phyloP scores from a whole-genome alignment of 1,140 invertebrate species.

The Drosophila leontia region DNA sequence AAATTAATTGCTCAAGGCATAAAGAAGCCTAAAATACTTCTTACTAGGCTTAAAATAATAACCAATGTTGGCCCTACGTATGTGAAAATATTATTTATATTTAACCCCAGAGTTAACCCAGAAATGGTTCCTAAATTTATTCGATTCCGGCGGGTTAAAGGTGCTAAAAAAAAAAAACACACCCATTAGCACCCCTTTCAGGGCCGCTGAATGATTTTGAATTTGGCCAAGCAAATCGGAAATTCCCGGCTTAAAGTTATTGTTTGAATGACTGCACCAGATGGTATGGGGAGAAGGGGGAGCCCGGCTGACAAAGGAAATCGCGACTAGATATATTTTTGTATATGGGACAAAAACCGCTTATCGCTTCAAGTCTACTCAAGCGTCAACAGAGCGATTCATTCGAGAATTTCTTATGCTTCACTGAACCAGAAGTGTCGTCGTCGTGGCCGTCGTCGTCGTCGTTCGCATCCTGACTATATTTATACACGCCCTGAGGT shows the following conservation, averaged over 20 bases:
- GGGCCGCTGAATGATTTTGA: slow-evolving; percentile 1
- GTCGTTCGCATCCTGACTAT: slow-evolving; percentile 52
- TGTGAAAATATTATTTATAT: too few relatives aligned
- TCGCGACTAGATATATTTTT: slow-evolving; percentile 75
- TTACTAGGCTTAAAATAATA: too few relatives aligned
- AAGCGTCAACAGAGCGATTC: slow-evolving; percentile 82
- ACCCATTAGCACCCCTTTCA: neutral
- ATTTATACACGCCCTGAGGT: slow-evolving; percentile 34
- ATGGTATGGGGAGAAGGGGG: neutral
- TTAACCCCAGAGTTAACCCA: neutral
- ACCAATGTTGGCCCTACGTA: too few relatives aligned
- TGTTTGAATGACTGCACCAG: slow-evolving; percentile 23
- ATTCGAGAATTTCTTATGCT: slow-evolving; percentile 84
- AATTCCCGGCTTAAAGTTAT: slow-evolving; percentile 39
- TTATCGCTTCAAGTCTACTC: slow-evolving; percentile 83
- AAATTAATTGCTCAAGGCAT: neutral
- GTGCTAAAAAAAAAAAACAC: too few relatives aligned
- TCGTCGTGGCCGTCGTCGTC: slow-evolving; percentile 47
- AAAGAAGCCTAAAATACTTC: too few relatives aligned
- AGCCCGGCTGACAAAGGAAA: slow-evolving; percentile 28
- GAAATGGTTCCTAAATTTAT: neutral
- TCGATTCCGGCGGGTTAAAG: neutral
- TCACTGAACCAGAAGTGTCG: slow-evolving; percentile 82
- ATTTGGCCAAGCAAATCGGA: slow-evolving; percentile 19
- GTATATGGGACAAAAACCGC: slow-evolving; percentile 78